Percentiles rank a stretch among this genome's conserved stretches.
Evolutionary conservation across 2,113 vertebrate species (phyloP).

Genomic region (Phylloscopus trochilus): DNA sequence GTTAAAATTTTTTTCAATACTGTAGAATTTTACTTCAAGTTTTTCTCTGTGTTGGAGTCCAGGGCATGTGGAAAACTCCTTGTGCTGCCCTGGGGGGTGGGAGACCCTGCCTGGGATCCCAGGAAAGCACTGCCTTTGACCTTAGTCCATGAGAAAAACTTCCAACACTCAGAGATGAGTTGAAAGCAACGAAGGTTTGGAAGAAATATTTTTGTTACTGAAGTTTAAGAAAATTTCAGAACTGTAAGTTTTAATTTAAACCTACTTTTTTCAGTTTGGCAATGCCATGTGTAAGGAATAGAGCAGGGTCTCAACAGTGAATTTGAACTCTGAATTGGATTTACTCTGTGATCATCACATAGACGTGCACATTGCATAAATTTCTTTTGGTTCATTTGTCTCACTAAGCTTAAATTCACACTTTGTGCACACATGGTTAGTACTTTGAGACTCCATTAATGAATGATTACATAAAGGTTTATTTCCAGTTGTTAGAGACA

Average conservation of each 20-base stretch:
- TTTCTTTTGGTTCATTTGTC: background rate
- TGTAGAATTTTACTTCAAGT: background rate
- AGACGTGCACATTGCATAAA: background rate
- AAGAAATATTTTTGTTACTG: background rate
- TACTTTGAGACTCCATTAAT: background rate
- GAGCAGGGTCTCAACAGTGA: background rate
- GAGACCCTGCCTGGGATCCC: too few species aligned
- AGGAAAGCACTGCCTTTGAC: too few species aligned
- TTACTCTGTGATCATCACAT: background rate
- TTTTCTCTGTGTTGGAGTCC: background rate
- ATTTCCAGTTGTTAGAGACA: background rate
- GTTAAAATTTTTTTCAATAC: background rate
- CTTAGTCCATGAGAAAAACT: too few species aligned
- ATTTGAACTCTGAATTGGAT: background rate
- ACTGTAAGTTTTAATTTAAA: background rate
- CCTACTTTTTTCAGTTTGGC: background rate
- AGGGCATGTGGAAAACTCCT: too few species aligned
- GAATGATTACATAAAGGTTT: background rate
- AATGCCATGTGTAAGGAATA: background rate
- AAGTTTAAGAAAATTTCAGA: background rate
- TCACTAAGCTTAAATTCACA: background rate
- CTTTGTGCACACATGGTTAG: background rate
- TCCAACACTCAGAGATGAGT: too few species aligned
- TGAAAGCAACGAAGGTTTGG: too few species aligned
- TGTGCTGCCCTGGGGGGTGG: too few species aligned